Base-by-base conservation (phyloP, 2,888 invertebrate species). In the Lampropteryx suffumata region DNA sequence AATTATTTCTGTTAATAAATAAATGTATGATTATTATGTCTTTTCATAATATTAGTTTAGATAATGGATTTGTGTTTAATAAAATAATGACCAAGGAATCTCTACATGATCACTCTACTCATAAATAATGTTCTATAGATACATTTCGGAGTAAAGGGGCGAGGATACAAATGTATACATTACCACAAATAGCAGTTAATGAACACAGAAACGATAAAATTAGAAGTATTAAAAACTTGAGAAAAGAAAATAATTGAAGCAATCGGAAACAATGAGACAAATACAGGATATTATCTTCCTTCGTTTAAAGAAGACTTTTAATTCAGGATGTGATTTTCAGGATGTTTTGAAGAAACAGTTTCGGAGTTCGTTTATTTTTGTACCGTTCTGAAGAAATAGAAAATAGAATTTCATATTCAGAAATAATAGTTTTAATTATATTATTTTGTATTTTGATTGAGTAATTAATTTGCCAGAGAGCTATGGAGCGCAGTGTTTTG, bases 271-370 rank as follows among this genome's bases (percentile, higher is more conserved):
- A 28, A 52, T 40, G 29, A 33, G 26, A 48, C 56, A 56, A 61
- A 61, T 52, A 61, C 48, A 55, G 58, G 61, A 61, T 44, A 61
- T 56, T 32, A 54, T 49, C 52, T 46, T 58, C 57, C 60, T 50
- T 33, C 13, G 13, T 33, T 39, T 33, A 26, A 21, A 45, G 29
- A 35, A 32, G 42, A 54, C 55, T 58, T 55, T 56, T n/a, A n/a
- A n/a, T n/a, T n/a, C n/a, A n/a, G n/a, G n/a, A n/a, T n/a, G n/a
- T n/a, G n/a, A n/a, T n/a, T n/a, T 56, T 29, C 45, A 13, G 59
- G 59, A 56, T 50, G 59, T 48, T 52, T 29, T 42, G 6, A 24
- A 34, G 51, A 56, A 50, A 60, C 57, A 59, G 8, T 11, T 11
- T 41, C n/a, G 14, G 12, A 41, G 32, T 34, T 47, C 37, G 52